Evolutionary conservation across 2,797 vertebrate genomes (phyloP).

Genomic region (Euthynnus affinis): DNA sequence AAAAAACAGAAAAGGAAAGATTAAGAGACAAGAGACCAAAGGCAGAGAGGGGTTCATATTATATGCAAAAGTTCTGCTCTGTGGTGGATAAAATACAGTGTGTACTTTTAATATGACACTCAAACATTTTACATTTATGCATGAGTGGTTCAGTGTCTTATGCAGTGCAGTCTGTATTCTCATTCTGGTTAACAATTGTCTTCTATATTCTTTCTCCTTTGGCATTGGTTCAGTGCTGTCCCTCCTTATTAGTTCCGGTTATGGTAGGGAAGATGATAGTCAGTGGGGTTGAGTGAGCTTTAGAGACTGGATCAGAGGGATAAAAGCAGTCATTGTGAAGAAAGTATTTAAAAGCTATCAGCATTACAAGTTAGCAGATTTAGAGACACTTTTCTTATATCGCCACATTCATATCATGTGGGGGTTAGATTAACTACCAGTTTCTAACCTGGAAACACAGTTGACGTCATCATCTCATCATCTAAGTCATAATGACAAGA

Average conservation of each 20-base stretch:
- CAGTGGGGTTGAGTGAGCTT: neutral
- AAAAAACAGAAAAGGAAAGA: conserved; percentile 24
- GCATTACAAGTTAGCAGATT: neutral
- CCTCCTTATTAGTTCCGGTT: neutral
- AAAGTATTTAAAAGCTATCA: neutral
- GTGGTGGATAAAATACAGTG: neutral
- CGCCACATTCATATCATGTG: no score
- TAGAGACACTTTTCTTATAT: no score
- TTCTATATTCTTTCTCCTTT: no score
- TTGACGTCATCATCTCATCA: neutral
- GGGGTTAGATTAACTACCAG: neutral
- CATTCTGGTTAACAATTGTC: no score
- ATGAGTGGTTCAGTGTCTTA: neutral
- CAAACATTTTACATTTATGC: neutral
- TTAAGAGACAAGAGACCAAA: conserved; percentile 21
- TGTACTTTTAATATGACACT: neutral
- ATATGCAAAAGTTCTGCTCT: neutral
- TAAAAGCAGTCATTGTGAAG: neutral
- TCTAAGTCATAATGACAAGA: neutral
- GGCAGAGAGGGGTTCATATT: neutral
- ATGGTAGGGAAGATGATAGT: neutral
- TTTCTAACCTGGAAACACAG: neutral
- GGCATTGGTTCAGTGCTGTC: neutral
- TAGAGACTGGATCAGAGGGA: neutral
- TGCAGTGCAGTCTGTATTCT: no score